Evolutionary conservation across 2,888 invertebrate genomes (phyloP), one percentile per base, ranked within the genome.

Genomic region (Sylvicola cinctus): DNA sequence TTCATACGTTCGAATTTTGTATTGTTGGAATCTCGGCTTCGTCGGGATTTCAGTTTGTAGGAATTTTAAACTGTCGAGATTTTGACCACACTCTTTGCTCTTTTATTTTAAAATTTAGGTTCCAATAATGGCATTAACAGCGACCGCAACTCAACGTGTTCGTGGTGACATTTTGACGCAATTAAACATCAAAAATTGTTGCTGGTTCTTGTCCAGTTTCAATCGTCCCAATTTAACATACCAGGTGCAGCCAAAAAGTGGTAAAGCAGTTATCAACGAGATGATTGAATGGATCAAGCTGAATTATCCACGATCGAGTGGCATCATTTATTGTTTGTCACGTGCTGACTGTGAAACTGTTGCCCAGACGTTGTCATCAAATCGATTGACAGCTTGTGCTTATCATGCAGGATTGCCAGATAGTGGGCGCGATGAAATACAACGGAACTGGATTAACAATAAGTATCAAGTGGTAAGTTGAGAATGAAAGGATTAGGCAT

Each of bases 181-280:
- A 52, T 66, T 96, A 14, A 68, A 76, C 40, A 66, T 87, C 38
- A 54, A 55, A 4, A 55, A 65, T n/a, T 76, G 78, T 40, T 83
- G 83, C 56, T 79, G 79, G 75, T 96, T 98, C 56, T 69, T 95
- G 38, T 78, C 81, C 49, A 91, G 91, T 52, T 98, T 98, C 56
- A 95, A 96, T 57, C 66, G 98, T 10, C 78, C 85, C 0, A 98
- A 98, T 60, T 66, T 98, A n/a, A 74, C 77, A 39, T 96, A 93
- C 51, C 62, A 67, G 40, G 74, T 93, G 3, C 48, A 74, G 15
- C 70, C 74, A 14, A 95, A 93, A 58, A 78, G 74, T 41, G 74
- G 78, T 0, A 76, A 73, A 45, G 59, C 62, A 28, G 66, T 78
- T 4, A 61, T 71, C n/a, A 66, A 70, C 10, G 87, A 87, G 36